Conservation (phyloP, 2,888 invertebrate genomes). For the Campopleginae sp. region DNA sequence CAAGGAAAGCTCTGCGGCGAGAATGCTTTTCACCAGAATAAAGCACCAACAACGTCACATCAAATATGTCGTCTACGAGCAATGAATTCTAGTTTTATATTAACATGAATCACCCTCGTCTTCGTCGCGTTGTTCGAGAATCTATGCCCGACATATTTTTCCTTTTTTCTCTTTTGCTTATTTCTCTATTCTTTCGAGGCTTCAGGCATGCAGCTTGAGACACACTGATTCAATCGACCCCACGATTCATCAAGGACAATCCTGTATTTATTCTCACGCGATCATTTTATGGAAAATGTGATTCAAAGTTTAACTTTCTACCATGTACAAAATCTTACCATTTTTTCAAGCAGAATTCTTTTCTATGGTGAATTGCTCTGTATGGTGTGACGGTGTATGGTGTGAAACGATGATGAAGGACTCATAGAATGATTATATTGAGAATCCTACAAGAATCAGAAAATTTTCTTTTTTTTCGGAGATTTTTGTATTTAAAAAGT, state of each 20-base stretch:
- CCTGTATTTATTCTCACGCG: background rate
- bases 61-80: constrained; percentile 18
- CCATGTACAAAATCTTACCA: background rate
- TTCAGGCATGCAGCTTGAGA: background rate
- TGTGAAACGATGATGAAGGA: no score
- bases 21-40: constrained; percentile 29
- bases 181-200: background rate
- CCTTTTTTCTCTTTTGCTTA: constrained; percentile 16
- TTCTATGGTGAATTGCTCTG: no score
- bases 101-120: background rate
- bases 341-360: background rate
- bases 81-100: constrained; percentile 36
- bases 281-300: background rate
- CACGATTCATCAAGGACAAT: background rate
- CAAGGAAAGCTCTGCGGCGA: constrained; percentile 51
- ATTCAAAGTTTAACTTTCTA: background rate
- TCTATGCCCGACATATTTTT: background rate
- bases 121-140: constrained; percentile 1
- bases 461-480: no score
- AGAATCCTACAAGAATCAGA: no score
- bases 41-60: constrained; percentile 31
- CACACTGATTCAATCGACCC: background rate
- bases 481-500: no score
- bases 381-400: no score
- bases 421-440: no score